Evolutionary conservation across 2,797 vertebrate species (phyloP), one percentile per base, ranked within the genome.

Genomic region (Neomorphus geoffroyi): DNA sequence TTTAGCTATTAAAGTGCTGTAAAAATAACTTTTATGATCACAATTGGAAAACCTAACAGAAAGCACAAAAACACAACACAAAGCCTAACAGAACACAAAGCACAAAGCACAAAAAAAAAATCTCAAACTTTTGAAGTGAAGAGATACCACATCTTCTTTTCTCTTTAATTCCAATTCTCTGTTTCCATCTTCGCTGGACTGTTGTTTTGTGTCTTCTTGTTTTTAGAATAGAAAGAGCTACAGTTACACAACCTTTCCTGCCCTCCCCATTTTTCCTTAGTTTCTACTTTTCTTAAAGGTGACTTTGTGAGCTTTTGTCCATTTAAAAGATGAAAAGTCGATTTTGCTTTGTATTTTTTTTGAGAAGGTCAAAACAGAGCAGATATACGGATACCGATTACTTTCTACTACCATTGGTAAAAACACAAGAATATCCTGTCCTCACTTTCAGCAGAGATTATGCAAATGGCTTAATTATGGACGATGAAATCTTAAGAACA

Each of bases 1-100:
- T 88, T 95, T 90, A 51, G 95, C 96, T 93, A 70, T 53, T 86
- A 61, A 95, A 81, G 54, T 51, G 73, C 58, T 51, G 33, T 92
- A 91, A 92, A 94, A 74, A 27, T 33, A 80, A 73, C 46, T 24
- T 94, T 95, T 93, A 39, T 72, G 69, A 30, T 72, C 62, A 64
- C 56, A 60, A 13, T 53, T 48, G 50, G 54, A 89, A 13, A 14
- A 80, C 4, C 80, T 39, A 46, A 75, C 32, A 90, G 58, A n/a
- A n/a, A n/a, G n/a, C n/a, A n/a, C n/a, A n/a, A n/a, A n/a, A n/a
- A n/a, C n/a, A n/a, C n/a, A n/a, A n/a, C n/a, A n/a, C n/a, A n/a
- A n/a, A n/a, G n/a, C n/a, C n/a, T n/a, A n/a, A n/a, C n/a, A n/a
- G n/a, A n/a, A n/a, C n/a, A n/a, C 58, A n/a, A n/a, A n/a, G n/a